Base-by-base conservation (phyloP, 2,888 invertebrate genomes). In the Campopleginae sp. region DNA sequence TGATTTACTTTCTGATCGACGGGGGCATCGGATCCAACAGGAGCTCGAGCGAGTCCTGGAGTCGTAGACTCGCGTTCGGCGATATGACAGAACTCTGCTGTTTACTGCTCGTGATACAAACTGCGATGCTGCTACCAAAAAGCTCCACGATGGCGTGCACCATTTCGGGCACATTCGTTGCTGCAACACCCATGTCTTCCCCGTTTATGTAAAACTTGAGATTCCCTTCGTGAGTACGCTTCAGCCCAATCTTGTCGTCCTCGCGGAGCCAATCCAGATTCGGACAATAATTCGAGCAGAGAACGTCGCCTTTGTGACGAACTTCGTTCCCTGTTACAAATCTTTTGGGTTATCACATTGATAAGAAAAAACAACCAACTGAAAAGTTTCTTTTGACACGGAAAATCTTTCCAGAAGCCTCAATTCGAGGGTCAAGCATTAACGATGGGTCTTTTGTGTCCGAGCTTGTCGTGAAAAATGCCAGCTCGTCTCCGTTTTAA, bases 111-210 rank as follows among this genome's bases (percentile, higher is more conserved):
- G 97, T 96, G 0, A 98, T 96, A 88, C 96, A 95, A 6, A 98
- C 96, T 75, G 96, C 96, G 87, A 96, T 96, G 1, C 97, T 97
- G 38, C 96, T 95, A 0, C 98, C 98, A 90, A 95, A 96, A 70
- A 98, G 93, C 92, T 98, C 98, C 87, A 98, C 96, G 2, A 98
- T 96, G 10, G 96, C 98, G 92, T 97, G 98, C 3, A 98, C 96
- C 94, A 96, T 96, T 94, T 97, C 97, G 2, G 98, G 97, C 84
- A 98, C 95, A 91, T 96, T 96, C 82, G 96, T 95, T 80, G 97
- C 97, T 46, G 96, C 96, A 8, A 96, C 95, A 48, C 97, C 97
- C 90, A 97, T 95, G 88, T 97, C 96, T 93, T 98, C 97, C 0
- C 97, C 97, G 93, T 98, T 98, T 80, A 98, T 95, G 89, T 96